A percentile compares a stretch with the other conserved stretches of the same genome.
These are phyloP conservation scores for Taeniopygia guttata DNA, from an alignment of 2,797 vertebrate species.

Conservation along the genomic window DNA sequence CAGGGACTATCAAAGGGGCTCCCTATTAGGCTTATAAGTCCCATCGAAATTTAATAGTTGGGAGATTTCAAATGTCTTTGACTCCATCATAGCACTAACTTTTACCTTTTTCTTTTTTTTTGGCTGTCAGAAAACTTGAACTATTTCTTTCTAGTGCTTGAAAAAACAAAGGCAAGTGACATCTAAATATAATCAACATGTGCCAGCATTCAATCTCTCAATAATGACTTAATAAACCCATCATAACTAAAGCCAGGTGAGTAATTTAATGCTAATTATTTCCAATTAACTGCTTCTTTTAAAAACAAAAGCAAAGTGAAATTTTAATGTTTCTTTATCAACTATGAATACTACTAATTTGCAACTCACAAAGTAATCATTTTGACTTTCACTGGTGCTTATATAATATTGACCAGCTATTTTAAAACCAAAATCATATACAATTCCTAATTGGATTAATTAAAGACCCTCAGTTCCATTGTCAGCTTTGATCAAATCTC, in stretches of 20 bases:
- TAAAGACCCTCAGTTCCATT: background rate
- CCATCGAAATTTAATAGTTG: background rate
- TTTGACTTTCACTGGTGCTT: background rate
- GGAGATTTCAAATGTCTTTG: background rate
- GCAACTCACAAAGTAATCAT: accelerated
- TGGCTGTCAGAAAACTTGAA: background rate
- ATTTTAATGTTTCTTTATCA: background rate
- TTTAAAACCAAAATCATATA: background rate
- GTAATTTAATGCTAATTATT: constrained; percentile 22
- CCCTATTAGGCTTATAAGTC: background rate
- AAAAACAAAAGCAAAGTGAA: background rate
- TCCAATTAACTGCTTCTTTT: background rate
- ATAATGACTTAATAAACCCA: constrained; percentile 12
- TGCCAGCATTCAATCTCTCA: background rate
- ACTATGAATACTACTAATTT: background rate
- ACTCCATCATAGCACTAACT: background rate
- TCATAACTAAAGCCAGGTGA: constrained; percentile 6
- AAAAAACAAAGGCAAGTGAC: constrained; percentile 3
- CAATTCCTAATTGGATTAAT: background rate
- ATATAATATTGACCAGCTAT: background rate
- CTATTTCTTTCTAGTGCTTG: background rate
- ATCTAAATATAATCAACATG: constrained; percentile 6
- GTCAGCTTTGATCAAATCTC: background rate
- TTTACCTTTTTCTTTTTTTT: background rate
- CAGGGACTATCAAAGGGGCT: background rate